A percentile compares a stretch with the other conserved stretches of the same genome.
Conservation (phyloP, 2,797 vertebrate genomes). For the Pipistrellus nathusii region DNA sequence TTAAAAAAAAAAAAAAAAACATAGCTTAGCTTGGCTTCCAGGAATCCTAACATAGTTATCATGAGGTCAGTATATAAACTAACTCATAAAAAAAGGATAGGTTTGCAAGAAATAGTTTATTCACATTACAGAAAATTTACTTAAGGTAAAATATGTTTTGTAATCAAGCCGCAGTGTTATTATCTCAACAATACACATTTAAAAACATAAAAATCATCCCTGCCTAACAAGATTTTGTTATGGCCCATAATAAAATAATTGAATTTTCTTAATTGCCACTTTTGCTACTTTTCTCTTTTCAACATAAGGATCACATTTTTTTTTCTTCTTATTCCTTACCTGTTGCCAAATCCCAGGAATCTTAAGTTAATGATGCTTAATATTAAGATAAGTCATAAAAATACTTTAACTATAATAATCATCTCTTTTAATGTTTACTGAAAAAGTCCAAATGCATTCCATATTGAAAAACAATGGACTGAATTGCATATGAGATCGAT, state of each 20-base stretch:
- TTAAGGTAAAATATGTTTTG: not conserved
- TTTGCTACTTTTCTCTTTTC: conserved; percentile 2
- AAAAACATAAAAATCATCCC: not conserved
- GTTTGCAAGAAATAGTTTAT: not conserved
- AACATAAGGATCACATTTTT: not conserved
- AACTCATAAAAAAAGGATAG: conserved; percentile 15
- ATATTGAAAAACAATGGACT: conserved; percentile 20
- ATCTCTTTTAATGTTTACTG: conserved; percentile 41
- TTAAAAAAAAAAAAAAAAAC: not conserved
- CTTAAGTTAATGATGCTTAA: not conserved
- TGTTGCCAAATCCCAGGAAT: not conserved
- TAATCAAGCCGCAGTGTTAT: not conserved
- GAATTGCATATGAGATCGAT: conserved; percentile 1
- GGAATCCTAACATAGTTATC: not conserved
- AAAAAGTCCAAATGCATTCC: conserved; percentile 15
- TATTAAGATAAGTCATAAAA: conserved; percentile 52
- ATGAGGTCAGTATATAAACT: not conserved
- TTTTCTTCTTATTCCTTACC: not conserved
- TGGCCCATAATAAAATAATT: not conserved
- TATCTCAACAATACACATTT: not conserved
- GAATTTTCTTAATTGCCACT: not conserved
- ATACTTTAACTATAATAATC: not conserved
- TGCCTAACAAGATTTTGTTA: not conserved
- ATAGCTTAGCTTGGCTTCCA: not conserved
- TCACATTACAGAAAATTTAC: not conserved